phyloP scores from a whole-genome alignment of 2,888 invertebrate species.

The Hirtodrosophila histrioides region DNA sequence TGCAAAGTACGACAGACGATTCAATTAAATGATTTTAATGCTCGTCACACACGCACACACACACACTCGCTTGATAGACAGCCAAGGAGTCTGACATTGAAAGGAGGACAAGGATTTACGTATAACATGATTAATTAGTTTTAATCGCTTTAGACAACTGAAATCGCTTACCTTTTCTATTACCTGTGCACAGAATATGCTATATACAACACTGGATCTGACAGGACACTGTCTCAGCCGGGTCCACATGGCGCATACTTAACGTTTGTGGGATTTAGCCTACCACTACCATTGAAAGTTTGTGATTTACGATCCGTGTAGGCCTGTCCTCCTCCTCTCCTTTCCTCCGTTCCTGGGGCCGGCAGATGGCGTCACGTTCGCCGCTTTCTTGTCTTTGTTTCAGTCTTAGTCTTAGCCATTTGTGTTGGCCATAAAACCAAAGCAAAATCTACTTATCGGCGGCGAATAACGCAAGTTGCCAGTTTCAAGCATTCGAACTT shows the following conservation, averaged over 20 bases:
- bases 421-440: slow-evolving; percentile 20
- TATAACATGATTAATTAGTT: slow-evolving; percentile 46
- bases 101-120: slow-evolving; percentile 12
- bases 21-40: slow-evolving; percentile 33
- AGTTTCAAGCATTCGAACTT: slow-evolving; percentile 20
- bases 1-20: slow-evolving; percentile 17
- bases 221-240: not conserved
- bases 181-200: not conserved
- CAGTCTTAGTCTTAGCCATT: slow-evolving; percentile 13
- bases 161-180: slow-evolving; percentile 11
- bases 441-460: slow-evolving; percentile 37
- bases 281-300: slow-evolving; percentile 15
- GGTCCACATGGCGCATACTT: slow-evolving; percentile 34
- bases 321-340: not conserved
- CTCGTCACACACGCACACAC: slow-evolving; percentile 1
- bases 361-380: slow-evolving; percentile 46
- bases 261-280: slow-evolving; percentile 2
- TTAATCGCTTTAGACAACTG: slow-evolving; percentile 19
- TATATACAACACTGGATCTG: not conserved
- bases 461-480: slow-evolving; percentile 25
- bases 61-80: not conserved
- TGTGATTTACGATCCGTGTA: slow-evolving; percentile 37
- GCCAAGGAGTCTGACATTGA: not conserved
- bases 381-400: not conserved
- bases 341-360: not conserved